Evolutionary conservation across 2,797 vertebrate species (phyloP), one percentile per base, ranked within the genome.

Genomic region (Tarsius wallacei): DNA sequence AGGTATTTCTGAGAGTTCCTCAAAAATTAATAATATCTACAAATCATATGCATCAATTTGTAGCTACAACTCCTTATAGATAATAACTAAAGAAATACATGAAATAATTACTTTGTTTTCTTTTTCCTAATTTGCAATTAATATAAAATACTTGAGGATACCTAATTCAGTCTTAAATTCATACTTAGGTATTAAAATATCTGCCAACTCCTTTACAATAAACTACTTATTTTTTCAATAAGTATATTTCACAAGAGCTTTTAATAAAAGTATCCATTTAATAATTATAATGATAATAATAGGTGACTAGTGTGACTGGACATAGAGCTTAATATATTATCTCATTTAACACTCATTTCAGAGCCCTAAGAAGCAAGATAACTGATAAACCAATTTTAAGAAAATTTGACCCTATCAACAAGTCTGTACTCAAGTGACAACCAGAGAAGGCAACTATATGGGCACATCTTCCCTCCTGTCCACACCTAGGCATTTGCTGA

Each of bases 11-110:
- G 53, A 77, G 21, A 83, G 14, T 61, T 94, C 24, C 5, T n/a
- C 57, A 42, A 61, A 91, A 87, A 82, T 21, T 49, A 91, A 74
- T 88, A 71, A 82, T n/a, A 94, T 16, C 36, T 87, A 61, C n/a
- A 91, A 83, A 68, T 87, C 74, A 57, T 59, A 42, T 68, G 8
- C 6, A 16, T 42, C 26, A 47, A 81, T 5, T 19, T 61, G 22
- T 83, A 90, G 53, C 28, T 70, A 22, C 4, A 42, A 82, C 16
- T 94, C 68, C 28, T 90, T 71, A 47, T 1, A 21, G 19, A 10
- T 82, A 47, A 76, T 82, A 47, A 76, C 33, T 64, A 68, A 74
- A 59, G 22, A 90, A 74, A 85, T 49, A n/a, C 15, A 26, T 78
- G 26, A 21, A 68, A 61, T 10, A 55, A 4, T 73, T 49, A 82